Base-by-base conservation (phyloP, 1,140 invertebrate species). In the Hirudo medicinalis region DNA sequence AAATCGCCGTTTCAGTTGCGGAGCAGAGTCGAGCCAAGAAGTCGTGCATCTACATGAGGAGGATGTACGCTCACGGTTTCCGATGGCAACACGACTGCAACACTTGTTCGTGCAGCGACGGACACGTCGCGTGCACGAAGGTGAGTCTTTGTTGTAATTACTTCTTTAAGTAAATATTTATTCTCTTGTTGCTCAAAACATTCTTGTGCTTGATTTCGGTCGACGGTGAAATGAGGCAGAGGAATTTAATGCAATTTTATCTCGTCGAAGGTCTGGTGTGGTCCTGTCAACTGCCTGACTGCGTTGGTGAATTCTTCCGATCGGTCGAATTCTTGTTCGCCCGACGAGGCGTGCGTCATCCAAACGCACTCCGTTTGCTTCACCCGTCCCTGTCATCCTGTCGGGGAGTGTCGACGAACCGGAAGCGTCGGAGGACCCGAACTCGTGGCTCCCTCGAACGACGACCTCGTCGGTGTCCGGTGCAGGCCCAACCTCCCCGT, bases 21-120 rank as follows among this genome's bases (percentile, higher is more conserved):
- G 78, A 78, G 22, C 76, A 77, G 73, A 32, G 70, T 13, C 78
- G 77, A 13, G 72, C 78, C 6, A 76, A 77, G 25, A 74, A 76
- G 32, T 77, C 79, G n/a, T 88, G 87, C 77, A 75, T 81, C 20
- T 87, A 85, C 83, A 82, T 85, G 71, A 83, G 85, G 0, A 82
- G 86, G 66, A 84, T 84, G 54, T 83, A 85, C 74, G 80, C 83
- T 19, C 83, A 86, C 76, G 86, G 87, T 76, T 85, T 85, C 57
- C 86, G 85, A 20, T 87, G 86, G 83, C 82, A 86, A 53, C 85
- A 89, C 74, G 87, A 89, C 57, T 94, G 91, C 82, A 93, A 94
- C 80, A 86, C 87, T 2, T 93, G 91, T 79, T 85, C 86, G 63
- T 93, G 91, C 78, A 82, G 85, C 19, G 87, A 87, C 70, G 88